These are phyloP conservation scores for Thera obeliscata DNA, from an alignment of 2,888 invertebrate species.

Conservation along the genomic window DNA sequence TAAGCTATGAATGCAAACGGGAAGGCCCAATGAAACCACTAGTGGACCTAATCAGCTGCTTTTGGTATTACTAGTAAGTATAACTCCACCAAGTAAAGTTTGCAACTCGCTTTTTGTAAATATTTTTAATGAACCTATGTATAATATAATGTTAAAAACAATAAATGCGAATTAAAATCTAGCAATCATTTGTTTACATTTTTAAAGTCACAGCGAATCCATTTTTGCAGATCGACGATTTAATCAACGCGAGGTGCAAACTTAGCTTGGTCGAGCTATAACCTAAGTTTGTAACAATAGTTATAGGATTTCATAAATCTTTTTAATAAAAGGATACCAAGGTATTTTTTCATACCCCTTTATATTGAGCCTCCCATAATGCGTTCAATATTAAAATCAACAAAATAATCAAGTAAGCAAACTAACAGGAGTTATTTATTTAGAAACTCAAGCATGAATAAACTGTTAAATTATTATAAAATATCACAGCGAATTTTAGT, in stretches of 20 bases:
- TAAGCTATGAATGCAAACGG: slow-evolving; percentile 62
- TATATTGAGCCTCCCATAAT: slow-evolving; percentile 66
- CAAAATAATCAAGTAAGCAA: slow-evolving; percentile 61
- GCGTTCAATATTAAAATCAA: slow-evolving; percentile 55
- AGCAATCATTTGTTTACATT: no score
- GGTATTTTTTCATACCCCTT: background rate
- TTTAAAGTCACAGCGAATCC: no score
- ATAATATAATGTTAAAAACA: no score
- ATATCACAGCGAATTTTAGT: slow-evolving; percentile 81
- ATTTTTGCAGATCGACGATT: no score
- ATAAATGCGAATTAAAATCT: no score
- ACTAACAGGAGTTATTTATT: slow-evolving; percentile 60
- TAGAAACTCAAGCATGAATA: slow-evolving; percentile 61
- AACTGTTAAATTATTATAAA: slow-evolving; percentile 74
- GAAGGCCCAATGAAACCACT: slow-evolving; percentile 54
- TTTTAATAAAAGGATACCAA: background rate
- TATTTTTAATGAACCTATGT: no score
- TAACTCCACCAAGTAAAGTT: no score
- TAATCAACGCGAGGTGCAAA: no score
- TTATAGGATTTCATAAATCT: slow-evolving; percentile 4
- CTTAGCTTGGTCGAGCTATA: no score
- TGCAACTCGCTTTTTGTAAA: no score
- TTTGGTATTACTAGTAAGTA: slow-evolving; percentile 2
- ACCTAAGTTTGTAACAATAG: background rate
- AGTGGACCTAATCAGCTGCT: slow-evolving; percentile 29